Conservation (phyloP, 2,888 invertebrate genomes). For the Drosophila gaucha region DNA sequence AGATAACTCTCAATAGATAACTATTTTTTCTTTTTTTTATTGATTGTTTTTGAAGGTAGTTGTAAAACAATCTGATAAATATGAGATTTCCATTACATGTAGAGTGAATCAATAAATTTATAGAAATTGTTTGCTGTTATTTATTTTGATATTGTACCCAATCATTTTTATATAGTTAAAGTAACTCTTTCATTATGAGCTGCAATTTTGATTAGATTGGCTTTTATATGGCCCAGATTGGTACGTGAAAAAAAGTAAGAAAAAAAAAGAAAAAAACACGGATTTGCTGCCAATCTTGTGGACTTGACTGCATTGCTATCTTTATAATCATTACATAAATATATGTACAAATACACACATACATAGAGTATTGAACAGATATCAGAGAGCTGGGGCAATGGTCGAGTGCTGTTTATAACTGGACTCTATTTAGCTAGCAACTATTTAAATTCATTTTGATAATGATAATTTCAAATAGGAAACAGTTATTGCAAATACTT, state of each 20-base stretch:
- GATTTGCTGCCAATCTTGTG: conserved; percentile 32
- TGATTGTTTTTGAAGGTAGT: neutral
- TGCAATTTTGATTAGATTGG: conserved; percentile 47
- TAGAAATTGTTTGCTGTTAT: neutral
- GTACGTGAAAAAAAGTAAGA: neutral
- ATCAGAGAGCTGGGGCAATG: conserved; percentile 45
- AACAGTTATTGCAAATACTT: too few relatives aligned
- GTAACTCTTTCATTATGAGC: conserved; percentile 11
- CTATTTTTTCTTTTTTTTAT: neutral
- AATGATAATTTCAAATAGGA: too few relatives aligned
- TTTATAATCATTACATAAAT: conserved; percentile 49
- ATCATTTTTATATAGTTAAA: neutral
- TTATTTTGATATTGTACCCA: neutral
- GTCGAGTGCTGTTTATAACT: conserved; percentile 41
- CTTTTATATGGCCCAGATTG: conserved; percentile 39
- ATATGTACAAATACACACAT: neutral
- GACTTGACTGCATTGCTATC: conserved; percentile 24
- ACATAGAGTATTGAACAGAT: conserved; percentile 12
- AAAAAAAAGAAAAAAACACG: neutral
- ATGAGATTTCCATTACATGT: neutral
- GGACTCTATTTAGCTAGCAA: conserved; percentile 19
- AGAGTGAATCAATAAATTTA: conserved; percentile 3
- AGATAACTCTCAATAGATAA: conserved; percentile 4
- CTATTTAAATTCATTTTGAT: conserved; percentile 22
- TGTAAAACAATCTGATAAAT: conserved; percentile 2